Conservation (phyloP, 2,113 vertebrate genomes). For the Silurus asotus region DNA sequence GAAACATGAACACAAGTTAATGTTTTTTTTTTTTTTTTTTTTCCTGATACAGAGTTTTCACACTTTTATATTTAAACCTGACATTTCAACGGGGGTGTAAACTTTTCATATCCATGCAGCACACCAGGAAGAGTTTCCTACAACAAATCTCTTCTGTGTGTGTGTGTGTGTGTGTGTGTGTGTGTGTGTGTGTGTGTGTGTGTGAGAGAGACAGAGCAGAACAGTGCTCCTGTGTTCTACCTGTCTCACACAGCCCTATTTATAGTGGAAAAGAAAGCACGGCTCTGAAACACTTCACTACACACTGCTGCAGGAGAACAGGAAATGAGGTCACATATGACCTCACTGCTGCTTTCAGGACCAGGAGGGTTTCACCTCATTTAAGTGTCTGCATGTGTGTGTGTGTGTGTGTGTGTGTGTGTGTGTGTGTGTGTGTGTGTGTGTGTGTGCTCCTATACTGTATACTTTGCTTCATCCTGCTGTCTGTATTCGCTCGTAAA, state of each 20-base stretch:
- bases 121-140: no score
- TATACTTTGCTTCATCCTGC: background rate
- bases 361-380: background rate
- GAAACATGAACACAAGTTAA: no score
- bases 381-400: background rate
- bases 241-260: constrained; percentile 17
- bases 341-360: constrained; percentile 13
- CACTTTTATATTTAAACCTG: no score
- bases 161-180: constrained; percentile 9
- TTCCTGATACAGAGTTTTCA: no score
- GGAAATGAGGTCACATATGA: constrained; percentile 41
- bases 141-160: background rate
- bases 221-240: constrained; percentile 41
- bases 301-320: constrained; percentile 21
- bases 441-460: background rate
- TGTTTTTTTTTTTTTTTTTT: no score
- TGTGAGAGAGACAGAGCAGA: constrained; percentile 3
- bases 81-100: background rate
- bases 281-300: constrained; percentile 32
- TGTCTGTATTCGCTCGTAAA: background rate
- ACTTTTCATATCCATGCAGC: no score
- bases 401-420: background rate
- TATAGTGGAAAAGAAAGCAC: constrained; percentile 47
- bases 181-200: background rate
- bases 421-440: constrained; percentile 1